These are phyloP conservation scores for Andinoacara biseriatus DNA, from an alignment of 2,113 vertebrate genomes.

Conservation along the genomic window DNA sequence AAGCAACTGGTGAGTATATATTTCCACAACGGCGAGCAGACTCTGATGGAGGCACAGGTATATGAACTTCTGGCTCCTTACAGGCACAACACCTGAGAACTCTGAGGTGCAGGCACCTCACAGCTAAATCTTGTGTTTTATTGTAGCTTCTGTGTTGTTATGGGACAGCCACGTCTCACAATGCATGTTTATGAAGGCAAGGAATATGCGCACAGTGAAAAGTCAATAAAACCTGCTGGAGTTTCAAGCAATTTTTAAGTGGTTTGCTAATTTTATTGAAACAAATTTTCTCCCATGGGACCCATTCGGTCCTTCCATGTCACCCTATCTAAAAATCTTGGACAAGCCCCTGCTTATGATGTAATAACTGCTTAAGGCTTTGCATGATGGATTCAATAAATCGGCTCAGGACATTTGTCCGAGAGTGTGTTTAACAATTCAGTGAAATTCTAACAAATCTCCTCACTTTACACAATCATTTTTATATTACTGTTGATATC, in stretches of 20 bases:
- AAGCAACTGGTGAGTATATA: background rate
- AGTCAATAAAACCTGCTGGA: too few relatives aligned
- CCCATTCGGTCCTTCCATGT: too few relatives aligned
- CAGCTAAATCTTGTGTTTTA: too few relatives aligned
- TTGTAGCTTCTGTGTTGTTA: too few relatives aligned
- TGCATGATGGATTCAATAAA: background rate
- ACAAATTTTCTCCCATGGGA: too few relatives aligned
- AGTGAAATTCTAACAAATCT: background rate
- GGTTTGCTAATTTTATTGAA: too few relatives aligned
- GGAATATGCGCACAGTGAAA: too few relatives aligned
- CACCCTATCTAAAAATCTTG: too few relatives aligned
- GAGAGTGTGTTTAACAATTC: background rate
- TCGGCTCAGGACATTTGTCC: background rate
- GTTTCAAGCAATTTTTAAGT: too few relatives aligned
- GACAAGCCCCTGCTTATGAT: too few relatives aligned
- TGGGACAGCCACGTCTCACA: too few relatives aligned
- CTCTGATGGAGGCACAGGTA: background rate
- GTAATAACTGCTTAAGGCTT: background rate
- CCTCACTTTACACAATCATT: fast-evolving
- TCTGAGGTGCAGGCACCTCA: background rate
- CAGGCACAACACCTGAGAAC: background rate
- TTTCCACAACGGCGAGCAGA: background rate
- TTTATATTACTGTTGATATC: background rate
- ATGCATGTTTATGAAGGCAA: too few relatives aligned
- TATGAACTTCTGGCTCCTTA: background rate